Conservation (phyloP, 1,140 invertebrate genomes). For the Drosophila tristis region DNA sequence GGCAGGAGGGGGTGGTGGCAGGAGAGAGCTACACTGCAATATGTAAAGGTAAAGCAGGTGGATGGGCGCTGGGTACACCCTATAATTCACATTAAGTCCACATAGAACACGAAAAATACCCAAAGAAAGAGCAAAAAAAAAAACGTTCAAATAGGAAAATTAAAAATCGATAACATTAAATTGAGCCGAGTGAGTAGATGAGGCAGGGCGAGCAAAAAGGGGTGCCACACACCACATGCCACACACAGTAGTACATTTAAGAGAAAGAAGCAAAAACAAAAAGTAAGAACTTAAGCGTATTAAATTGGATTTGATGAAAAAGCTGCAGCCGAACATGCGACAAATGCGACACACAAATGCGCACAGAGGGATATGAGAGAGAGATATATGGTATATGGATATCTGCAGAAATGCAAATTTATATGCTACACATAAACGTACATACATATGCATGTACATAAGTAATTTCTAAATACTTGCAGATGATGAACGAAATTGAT, state of each 20-base stretch:
- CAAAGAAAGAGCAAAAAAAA: constrained; percentile 55
- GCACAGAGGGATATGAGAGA: constrained; percentile 27
- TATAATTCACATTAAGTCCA: constrained; percentile 68
- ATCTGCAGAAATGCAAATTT: constrained; percentile 30
- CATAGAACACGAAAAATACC: constrained; percentile 55
- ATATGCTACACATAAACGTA: constrained; percentile 33
- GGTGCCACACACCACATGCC: constrained; percentile 16
- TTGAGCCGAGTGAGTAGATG: constrained; percentile 39
- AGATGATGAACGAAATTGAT: no score
- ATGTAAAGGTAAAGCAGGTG: no score
- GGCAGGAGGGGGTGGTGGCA: not conserved
- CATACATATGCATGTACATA: constrained; percentile 30
- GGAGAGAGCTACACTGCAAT: no score
- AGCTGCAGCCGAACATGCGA: constrained; percentile 75
- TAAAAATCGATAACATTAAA: constrained; percentile 80
- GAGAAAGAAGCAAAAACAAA: constrained; percentile 54
- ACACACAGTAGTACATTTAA: constrained; percentile 27
- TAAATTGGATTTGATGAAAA: constrained; percentile 79
- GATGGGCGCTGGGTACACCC: not conserved
- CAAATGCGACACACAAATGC: constrained; percentile 55
- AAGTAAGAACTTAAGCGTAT: constrained; percentile 81
- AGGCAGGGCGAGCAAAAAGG: constrained; percentile 15
- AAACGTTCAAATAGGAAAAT: constrained; percentile 64
- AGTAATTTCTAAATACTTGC: not conserved
- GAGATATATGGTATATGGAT: constrained; percentile 10